phyloP scores from a whole-genome alignment of 2,797 vertebrate species.

The Balearica regulorum region DNA sequence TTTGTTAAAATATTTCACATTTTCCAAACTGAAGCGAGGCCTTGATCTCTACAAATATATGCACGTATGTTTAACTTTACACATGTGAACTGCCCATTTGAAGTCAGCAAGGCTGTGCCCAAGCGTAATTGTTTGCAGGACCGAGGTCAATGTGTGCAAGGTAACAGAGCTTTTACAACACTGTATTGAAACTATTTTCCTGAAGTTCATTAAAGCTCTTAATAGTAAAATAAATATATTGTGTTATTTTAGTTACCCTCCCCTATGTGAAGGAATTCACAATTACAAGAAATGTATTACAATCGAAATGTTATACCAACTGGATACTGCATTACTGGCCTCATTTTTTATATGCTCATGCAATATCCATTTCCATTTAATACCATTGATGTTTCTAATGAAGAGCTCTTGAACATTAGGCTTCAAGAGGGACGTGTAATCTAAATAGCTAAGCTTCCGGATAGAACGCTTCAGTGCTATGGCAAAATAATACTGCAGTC shows the following conservation, averaged over 20 bases:
- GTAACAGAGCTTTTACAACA: not conserved
- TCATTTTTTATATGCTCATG: not conserved
- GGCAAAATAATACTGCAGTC: not conserved
- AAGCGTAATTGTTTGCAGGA: not conserved
- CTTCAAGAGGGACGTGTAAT: not conserved
- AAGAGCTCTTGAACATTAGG: conserved; percentile 26
- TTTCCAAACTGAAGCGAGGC: not conserved
- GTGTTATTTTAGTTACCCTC: not conserved
- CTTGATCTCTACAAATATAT: not conserved
- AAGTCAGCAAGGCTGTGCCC: not conserved
- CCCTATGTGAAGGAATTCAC: not conserved
- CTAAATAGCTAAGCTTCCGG: not conserved
- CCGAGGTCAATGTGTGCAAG: not conserved
- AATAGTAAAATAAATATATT: not conserved
- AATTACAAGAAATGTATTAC: not conserved
- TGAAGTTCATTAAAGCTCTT: not conserved
- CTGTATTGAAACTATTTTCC: not conserved
- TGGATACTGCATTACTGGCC: not conserved
- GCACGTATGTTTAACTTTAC: not conserved
- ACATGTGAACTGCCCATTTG: not conserved
- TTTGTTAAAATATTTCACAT: not conserved
- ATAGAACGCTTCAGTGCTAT: not conserved
- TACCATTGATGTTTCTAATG: conserved; percentile 1
- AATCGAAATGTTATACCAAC: not conserved
- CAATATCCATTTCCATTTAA: not conserved